Conservation (phyloP, 2,888 invertebrate genomes). For the Drosophila anomalipes region DNA sequence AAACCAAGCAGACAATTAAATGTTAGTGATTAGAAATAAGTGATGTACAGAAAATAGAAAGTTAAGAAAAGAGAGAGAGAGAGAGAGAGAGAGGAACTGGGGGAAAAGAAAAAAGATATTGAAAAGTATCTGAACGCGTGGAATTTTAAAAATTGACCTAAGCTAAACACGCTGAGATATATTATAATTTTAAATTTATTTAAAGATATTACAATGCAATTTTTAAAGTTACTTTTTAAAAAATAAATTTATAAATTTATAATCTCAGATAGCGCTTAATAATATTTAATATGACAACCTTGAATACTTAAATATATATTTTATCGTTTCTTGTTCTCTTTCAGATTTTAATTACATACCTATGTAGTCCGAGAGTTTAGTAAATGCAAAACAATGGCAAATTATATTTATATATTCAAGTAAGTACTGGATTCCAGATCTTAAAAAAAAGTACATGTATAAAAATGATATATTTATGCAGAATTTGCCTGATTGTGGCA, state of each 20-base stretch:
- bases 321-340: slow-evolving; percentile 22
- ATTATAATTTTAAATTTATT: too few relatives aligned
- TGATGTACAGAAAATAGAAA: not conserved
- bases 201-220: too few relatives aligned
- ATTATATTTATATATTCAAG: slow-evolving; percentile 45
- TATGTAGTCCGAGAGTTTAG: slow-evolving; percentile 44
- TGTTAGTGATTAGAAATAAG: not conserved
- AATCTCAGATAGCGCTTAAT: not conserved
- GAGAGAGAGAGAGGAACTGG: too few relatives aligned
- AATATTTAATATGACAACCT: not conserved
- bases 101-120: too few relatives aligned
- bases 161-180: too few relatives aligned
- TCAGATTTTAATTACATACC: slow-evolving; percentile 38
- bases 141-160: not conserved
- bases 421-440: slow-evolving; percentile 25
- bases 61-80: not conserved
- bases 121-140: not conserved
- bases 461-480: slow-evolving; percentile 38
- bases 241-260: too few relatives aligned
- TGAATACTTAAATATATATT: not conserved
- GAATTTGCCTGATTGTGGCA: slow-evolving; percentile 69
- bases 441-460: not conserved
- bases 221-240: too few relatives aligned
- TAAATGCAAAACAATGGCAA: slow-evolving; percentile 54
- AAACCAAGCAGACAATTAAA: not conserved